Base-by-base conservation (phyloP, 1,140 invertebrate species). In the Cydia amplana region DNA sequence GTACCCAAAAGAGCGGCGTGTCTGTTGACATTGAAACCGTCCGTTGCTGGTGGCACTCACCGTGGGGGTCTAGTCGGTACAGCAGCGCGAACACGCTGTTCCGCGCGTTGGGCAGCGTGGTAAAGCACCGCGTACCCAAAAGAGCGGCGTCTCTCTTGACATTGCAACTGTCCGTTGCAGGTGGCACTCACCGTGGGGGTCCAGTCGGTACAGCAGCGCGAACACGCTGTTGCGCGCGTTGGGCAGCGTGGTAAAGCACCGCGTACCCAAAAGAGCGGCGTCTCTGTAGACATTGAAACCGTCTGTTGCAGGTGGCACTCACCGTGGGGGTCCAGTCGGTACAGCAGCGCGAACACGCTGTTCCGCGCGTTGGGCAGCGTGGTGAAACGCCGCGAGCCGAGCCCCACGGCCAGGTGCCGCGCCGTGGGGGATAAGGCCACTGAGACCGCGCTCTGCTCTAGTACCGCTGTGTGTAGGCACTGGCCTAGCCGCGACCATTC, bases 341-440 rank as follows among this genome's bases (percentile, higher is more conserved):
- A 95, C 74, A 96, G 95, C 72, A 96, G 93, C 23, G 95, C 96
- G 92, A 97, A 95, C 43, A 95, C 93, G 89, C 95, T 94, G 74
- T 89, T 93, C 65, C 94, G 90, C 4, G 86, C 83, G 83, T 88
- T 93, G 18, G 86, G 94, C 78, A 91, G 91, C 74, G 93, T 91
- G 36, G 84, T 94, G 80, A 95, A 93, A 28, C 95, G 91, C 1
- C 95, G 93, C 20, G 96, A 95, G 70, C 96, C 95, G 20, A 97
- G 91, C 32, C 97, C 97, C 7, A 98, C 96, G 36, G 97, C 92
- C 5, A 98, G 93, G 91, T 97, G 96, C 16, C 96, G 93, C 77
- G 94, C 95, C 2, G 95, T 95, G 1, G 97, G 97, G 4, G 97
- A 97, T 49, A 98, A 93, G 74, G 96, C 96, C 6, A 98, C 96